A percentile compares a stretch with the other conserved stretches of the same genome.
These are phyloP conservation scores for Tamandua tetradactyla DNA, from an alignment of 2,797 vertebrate species.

Conservation along the genomic window DNA sequence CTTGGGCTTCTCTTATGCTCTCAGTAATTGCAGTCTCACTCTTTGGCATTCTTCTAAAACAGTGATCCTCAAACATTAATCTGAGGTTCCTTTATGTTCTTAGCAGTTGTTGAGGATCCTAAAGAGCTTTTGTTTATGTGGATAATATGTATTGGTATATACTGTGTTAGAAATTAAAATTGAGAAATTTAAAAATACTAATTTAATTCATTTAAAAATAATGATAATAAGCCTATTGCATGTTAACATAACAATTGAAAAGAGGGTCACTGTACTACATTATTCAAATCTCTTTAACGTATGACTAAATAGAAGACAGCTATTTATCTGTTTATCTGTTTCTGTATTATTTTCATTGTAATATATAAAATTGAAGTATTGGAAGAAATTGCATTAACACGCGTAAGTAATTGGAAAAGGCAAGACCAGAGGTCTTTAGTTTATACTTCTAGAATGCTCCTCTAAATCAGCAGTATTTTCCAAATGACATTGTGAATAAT, in stretches of 20 bases:
- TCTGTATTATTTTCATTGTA: not conserved
- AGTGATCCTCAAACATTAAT: not conserved
- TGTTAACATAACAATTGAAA: not conserved
- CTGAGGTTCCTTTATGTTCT: not conserved
- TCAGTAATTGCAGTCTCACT: not conserved
- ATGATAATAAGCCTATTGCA: not conserved
- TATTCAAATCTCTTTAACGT: not conserved
- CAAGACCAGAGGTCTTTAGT: not conserved
- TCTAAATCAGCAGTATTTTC: not conserved
- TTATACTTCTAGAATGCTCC: not conserved
- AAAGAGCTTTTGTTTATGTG: not conserved
- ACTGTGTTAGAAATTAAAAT: not conserved
- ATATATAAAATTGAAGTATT: not conserved
- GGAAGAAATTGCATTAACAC: conserved; percentile 9
- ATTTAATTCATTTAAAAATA: not conserved
- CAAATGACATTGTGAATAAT: not conserved
- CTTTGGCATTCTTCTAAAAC: not conserved
- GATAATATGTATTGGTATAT: not conserved
- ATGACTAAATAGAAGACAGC: not conserved
- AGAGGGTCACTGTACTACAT: not conserved
- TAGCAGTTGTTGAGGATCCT: not conserved
- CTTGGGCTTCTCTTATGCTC: not conserved
- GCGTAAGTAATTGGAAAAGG: not conserved
- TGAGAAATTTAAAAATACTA: not conserved
- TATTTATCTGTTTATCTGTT: too few relatives aligned